Conservation (phyloP, 2,797 vertebrate species). For the Triplophysa bombifrons region DNA sequence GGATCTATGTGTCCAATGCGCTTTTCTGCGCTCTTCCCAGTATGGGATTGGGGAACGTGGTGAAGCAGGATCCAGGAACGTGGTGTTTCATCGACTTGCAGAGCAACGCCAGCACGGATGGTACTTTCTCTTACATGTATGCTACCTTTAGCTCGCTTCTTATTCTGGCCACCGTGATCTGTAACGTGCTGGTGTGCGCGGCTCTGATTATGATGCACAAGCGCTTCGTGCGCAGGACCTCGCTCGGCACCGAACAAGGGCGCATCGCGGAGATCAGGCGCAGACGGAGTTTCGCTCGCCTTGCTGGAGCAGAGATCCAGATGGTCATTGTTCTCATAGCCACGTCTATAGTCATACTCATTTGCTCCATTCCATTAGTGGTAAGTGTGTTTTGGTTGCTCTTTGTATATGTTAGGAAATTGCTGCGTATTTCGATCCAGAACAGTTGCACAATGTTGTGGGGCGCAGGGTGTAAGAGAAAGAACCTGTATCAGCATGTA, state of each 20-base stretch:
- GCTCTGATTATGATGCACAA: conserved; percentile 94
- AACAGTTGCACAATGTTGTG: background rate
- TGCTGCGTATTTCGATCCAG: background rate
- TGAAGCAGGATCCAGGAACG: conserved; percentile 77
- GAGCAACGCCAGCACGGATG: conserved; percentile 74
- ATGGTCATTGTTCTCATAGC: conserved; percentile 96
- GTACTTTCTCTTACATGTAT: conserved; percentile 89
- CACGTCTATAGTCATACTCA: conserved; percentile 90
- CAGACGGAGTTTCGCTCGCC: conserved; percentile 85
- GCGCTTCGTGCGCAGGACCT: conserved; percentile 91
- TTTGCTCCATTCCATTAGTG: conserved; percentile 97
- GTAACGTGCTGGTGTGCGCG: conserved; percentile 92
- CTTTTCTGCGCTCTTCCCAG: conserved; percentile 91
- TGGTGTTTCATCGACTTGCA: conserved; percentile 98
- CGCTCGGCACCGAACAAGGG: conserved; percentile 83
- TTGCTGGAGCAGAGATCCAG: conserved; percentile 94
- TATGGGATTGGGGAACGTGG: conserved; percentile 84
- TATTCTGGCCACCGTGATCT: conserved; percentile 88
- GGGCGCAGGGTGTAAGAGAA: background rate
- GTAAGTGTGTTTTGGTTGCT: conserved; percentile 75
- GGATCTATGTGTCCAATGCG: conserved; percentile 85
- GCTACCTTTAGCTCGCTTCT: conserved; percentile 89
- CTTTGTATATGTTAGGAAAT: background rate
- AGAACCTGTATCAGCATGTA: background rate
- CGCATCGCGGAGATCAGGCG: conserved; percentile 82